phyloP scores from a whole-genome alignment of 2,888 invertebrate genomes.

The Parascotia fuliginaria region DNA sequence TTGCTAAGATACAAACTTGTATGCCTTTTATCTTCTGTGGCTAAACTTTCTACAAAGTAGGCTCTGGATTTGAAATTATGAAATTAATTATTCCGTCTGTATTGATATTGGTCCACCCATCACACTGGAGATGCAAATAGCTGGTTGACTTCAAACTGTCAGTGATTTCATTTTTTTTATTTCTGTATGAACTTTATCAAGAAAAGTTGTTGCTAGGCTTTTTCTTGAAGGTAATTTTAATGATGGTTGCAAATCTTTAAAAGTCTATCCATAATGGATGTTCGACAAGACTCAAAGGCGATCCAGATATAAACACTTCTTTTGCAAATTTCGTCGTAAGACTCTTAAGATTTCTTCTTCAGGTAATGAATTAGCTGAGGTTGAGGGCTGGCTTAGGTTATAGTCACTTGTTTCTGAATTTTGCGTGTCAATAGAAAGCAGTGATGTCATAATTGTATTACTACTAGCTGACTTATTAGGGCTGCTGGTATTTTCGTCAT shows the following conservation, averaged over 20 bases:
- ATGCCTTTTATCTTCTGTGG: slow-evolving; percentile 14
- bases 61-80: slow-evolving; percentile 18
- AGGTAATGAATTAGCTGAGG: background rate
- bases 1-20: slow-evolving; percentile 14
- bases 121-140: slow-evolving; percentile 17
- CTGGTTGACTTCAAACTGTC: background rate
- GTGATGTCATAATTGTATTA: too few relatives aligned
- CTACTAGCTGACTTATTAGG: too few relatives aligned
- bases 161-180: slow-evolving; percentile 12
- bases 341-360: background rate
- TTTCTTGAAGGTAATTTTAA: slow-evolving; percentile 10
- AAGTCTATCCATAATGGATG: slow-evolving; percentile 8
- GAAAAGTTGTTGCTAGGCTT: slow-evolving; percentile 9
- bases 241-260: slow-evolving; percentile 12
- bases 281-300: slow-evolving; percentile 7
- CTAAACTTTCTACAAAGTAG: slow-evolving; percentile 16
- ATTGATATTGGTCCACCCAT: slow-evolving; percentile 17
- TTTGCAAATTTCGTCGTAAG: slow-evolving; percentile 7
- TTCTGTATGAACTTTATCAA: slow-evolving; percentile 10
- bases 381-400: background rate
- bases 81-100: slow-evolving; percentile 20
- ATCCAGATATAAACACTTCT: slow-evolving; percentile 10
- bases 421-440: background rate
- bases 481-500: background rate
- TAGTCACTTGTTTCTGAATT: background rate